Evolutionary conservation across 2,888 invertebrate species (phyloP).

Genomic region (Dynastes hyllus): DNA sequence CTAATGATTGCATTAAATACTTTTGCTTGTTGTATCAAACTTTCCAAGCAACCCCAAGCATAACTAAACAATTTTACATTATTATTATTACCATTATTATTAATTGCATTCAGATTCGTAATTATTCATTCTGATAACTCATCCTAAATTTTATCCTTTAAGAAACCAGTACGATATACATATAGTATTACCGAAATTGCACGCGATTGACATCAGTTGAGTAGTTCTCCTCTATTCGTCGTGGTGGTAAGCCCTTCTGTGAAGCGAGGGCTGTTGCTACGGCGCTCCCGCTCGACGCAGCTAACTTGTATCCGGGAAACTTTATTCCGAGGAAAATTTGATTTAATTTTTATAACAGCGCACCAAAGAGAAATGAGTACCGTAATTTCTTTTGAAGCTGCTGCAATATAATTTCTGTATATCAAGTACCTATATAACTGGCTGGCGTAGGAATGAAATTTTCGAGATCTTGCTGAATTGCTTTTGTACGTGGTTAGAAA

Average conservation of each 20-base stretch:
- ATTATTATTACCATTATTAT: too few species aligned
- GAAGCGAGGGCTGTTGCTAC: not conserved
- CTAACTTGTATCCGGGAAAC: constrained; percentile 71
- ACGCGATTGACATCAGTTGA: not conserved
- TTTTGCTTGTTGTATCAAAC: too few species aligned
- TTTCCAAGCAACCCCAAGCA: too few species aligned
- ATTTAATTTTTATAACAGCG: constrained; percentile 71
- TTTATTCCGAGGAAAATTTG: constrained; percentile 71
- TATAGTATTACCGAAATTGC: too few species aligned
- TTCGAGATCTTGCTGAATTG: constrained; percentile 62
- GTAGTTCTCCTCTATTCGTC: not conserved
- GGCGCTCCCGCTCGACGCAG: constrained; percentile 54
- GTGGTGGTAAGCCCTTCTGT: not conserved
- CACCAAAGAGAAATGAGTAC: constrained; percentile 70
- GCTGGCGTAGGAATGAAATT: constrained; percentile 62
- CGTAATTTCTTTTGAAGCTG: constrained; percentile 72
- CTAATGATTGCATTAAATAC: too few species aligned
- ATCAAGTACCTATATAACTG: constrained; percentile 64
- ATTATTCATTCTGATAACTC: too few species aligned
- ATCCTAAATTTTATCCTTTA: too few species aligned
- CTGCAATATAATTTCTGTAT: constrained; percentile 71
- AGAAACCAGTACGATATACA: too few species aligned
- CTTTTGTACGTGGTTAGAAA: constrained; percentile 49
- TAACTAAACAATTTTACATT: too few species aligned
- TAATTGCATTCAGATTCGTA: too few species aligned